Percentiles rank a stretch among this genome's conserved stretches.
phyloP scores from a whole-genome alignment of 2,888 invertebrate genomes.

The Pasiphila rectangulata region DNA sequence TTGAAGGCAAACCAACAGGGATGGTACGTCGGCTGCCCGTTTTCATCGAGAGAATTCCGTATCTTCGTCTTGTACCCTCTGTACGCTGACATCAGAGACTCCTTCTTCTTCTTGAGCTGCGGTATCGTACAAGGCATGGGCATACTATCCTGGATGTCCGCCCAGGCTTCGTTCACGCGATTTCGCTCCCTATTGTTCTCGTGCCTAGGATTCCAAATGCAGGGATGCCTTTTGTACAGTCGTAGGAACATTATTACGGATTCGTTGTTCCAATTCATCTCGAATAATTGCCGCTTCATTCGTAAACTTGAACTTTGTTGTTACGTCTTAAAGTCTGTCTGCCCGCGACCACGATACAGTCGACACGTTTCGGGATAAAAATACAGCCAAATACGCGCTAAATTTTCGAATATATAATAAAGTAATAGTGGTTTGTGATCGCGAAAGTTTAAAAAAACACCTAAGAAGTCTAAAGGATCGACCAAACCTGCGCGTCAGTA shows the following conservation, averaged over 20 bases:
- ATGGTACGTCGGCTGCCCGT: neutral
- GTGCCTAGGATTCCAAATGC: conserved; percentile 28
- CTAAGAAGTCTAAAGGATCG: too few species aligned
- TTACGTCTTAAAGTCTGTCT: too few species aligned
- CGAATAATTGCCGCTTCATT: neutral
- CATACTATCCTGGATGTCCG: conserved; percentile 19
- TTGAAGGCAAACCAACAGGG: conserved; percentile 18
- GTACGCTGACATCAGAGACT: conserved; percentile 30
- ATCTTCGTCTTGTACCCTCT: conserved; percentile 21
- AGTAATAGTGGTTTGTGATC: too few species aligned
- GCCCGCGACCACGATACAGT: too few species aligned
- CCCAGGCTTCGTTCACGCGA: conserved; percentile 23
- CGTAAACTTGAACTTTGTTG: too few species aligned
- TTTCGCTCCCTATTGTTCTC: conserved; percentile 11
- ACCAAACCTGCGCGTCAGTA: too few species aligned
- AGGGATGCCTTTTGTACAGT: conserved; percentile 25
- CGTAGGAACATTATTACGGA: conserved; percentile 10
- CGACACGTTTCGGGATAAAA: too few species aligned
- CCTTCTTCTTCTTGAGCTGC: conserved; percentile 32
- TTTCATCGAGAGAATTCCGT: neutral
- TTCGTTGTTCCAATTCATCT: conserved; percentile 17
- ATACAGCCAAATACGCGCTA: too few species aligned
- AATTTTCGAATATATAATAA: too few species aligned
- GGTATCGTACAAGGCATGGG: conserved; percentile 18
- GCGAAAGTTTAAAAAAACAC: too few species aligned